phyloP scores from a whole-genome alignment of 2,888 invertebrate species.

The Drosophila percnosoma region DNA sequence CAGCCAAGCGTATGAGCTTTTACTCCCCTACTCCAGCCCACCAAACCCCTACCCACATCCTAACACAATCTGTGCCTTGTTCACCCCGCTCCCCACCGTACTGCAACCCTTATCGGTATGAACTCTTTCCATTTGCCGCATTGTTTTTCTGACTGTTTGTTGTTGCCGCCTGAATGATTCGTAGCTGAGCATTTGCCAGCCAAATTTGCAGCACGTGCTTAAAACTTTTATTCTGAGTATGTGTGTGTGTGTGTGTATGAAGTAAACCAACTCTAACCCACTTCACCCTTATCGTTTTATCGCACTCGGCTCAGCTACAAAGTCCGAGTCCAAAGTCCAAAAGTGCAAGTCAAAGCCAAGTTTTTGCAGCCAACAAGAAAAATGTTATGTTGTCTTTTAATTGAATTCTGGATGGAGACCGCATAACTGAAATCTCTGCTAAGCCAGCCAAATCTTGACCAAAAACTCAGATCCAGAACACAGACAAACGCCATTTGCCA shows the following conservation, averaged over 20 bases:
- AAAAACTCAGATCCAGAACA: conserved; percentile 38
- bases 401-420: conserved; percentile 72
- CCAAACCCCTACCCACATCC: background rate
- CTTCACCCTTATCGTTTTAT: conserved; percentile 48
- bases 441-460: conserved; percentile 75
- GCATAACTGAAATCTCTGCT: conserved; percentile 79
- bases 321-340: conserved; percentile 22
- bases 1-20: conserved; percentile 66
- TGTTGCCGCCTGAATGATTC: conserved; percentile 73
- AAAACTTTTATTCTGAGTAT: conserved; percentile 22
- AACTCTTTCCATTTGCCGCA: conserved; percentile 58
- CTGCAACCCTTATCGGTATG: conserved; percentile 1
- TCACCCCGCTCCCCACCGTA: background rate
- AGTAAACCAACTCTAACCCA: conserved; percentile 8
- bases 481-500: conserved; percentile 45
- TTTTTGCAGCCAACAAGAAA: conserved; percentile 47
- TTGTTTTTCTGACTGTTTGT: conserved; percentile 73
- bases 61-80: conserved; percentile 15
- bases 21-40: background rate
- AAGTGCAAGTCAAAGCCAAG: conserved; percentile 29
- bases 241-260: background rate
- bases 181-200: conserved; percentile 62
- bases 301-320: conserved; percentile 37
- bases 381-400: conserved; percentile 77
- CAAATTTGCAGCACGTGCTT: conserved; percentile 76